Percentiles rank a stretch among this genome's conserved stretches.
Evolutionary conservation across 2,888 invertebrate genomes (phyloP).

Genomic region (Drosophila picticornis): DNA sequence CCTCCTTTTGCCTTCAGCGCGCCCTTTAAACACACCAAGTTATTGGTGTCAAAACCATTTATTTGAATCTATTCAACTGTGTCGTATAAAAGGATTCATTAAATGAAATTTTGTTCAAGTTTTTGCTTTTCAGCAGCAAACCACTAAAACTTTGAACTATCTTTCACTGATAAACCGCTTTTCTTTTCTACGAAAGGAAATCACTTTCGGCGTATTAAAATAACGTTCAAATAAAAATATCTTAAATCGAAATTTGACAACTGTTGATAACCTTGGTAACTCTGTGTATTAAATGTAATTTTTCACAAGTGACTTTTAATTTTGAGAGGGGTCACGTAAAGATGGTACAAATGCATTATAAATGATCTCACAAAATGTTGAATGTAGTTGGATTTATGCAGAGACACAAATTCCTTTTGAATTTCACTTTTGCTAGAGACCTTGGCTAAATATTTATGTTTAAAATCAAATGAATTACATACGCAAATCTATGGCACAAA

Average conservation of each 20-base stretch:
- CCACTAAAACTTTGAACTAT: not conserved
- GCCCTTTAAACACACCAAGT: no score
- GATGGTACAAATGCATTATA: not conserved
- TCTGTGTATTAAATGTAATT: not conserved
- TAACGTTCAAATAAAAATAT: not conserved
- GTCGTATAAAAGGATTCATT: not conserved
- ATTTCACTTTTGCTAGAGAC: no score
- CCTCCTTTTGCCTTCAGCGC: not conserved
- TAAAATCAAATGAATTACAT: conserved; percentile 18
- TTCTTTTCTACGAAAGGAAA: fast-evolving
- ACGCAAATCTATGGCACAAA: conserved; percentile 1
- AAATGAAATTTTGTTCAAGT: no score
- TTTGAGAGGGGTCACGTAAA: not conserved
- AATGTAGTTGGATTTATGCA: not conserved
- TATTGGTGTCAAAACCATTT: not conserved
- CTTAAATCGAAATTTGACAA: not conserved
- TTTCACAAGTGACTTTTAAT: not conserved
- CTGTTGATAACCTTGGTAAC: not conserved
- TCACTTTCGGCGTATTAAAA: not conserved
- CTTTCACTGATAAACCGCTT: not conserved
- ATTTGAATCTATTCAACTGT: not conserved
- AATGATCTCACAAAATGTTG: not conserved
- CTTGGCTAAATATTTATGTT: conserved; percentile 7
- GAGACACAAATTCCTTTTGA: not conserved
- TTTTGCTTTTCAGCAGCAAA: not conserved